Conservation (phyloP, 2,797 vertebrate genomes). For the Channallabes apus region DNA sequence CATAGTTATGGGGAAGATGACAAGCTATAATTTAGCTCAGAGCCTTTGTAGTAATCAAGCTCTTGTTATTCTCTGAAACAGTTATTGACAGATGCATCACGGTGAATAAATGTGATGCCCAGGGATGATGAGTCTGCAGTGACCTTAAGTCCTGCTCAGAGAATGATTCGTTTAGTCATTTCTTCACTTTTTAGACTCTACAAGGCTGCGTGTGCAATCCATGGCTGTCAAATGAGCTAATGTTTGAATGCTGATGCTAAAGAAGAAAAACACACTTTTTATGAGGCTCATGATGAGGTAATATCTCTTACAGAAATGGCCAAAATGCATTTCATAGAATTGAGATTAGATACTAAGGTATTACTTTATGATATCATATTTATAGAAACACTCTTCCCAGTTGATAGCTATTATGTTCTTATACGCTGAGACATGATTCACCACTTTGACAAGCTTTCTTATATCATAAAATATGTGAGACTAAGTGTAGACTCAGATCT, state of each 20-base stretch:
- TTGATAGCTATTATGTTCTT: background rate
- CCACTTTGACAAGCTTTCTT: background rate
- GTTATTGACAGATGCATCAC: conserved; percentile 53
- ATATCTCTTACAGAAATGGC: background rate
- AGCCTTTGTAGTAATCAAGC: conserved; percentile 42
- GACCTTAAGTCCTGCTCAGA: background rate
- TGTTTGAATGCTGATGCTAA: background rate
- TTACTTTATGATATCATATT: background rate
- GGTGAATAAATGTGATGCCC: conserved; percentile 38
- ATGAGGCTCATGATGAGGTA: background rate
- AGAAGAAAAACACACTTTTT: background rate
- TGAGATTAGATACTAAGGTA: background rate
- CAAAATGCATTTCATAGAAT: background rate
- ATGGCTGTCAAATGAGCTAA: background rate
- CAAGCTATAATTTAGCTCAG: background rate
- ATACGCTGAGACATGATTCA: background rate
- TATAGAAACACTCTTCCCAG: background rate
- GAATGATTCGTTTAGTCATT: background rate
- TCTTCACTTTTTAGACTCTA: background rate
- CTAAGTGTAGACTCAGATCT: background rate
- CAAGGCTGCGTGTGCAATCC: background rate
- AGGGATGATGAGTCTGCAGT: conserved; percentile 15
- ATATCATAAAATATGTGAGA: background rate
- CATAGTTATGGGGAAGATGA: background rate
- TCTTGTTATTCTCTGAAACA: conserved; percentile 26